Percentiles rank a stretch among this genome's conserved stretches.
phyloP scores from a whole-genome alignment of 2,113 vertebrate species.

The Aythya baeri region DNA sequence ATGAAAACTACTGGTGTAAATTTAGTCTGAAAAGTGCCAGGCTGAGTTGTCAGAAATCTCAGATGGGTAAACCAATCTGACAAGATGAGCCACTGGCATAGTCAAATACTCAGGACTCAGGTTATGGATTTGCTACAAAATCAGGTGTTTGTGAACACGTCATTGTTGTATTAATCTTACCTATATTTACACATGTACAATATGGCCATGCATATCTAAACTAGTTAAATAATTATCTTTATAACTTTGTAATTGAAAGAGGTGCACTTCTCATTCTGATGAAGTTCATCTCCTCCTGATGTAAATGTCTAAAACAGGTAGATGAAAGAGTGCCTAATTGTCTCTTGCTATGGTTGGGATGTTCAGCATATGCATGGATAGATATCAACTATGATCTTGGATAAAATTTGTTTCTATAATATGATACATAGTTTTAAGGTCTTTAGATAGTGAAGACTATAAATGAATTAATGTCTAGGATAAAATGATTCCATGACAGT shows the following conservation, averaged over 20 bases:
- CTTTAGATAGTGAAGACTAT: not conserved
- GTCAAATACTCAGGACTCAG: not conserved
- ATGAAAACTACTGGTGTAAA: not conserved
- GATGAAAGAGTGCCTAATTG: not conserved
- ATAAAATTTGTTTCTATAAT: not conserved
- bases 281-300: not conserved
- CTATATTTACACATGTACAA: not conserved
- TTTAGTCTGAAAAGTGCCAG: not conserved
- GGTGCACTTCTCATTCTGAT: not conserved
- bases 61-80: not conserved
- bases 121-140: not conserved
- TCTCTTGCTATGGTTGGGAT: not conserved
- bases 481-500: too few species aligned
- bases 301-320: not conserved
- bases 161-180: not conserved
- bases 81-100: not conserved
- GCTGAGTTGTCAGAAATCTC: not conserved
- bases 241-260: not conserved
- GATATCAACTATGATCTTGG: not conserved
- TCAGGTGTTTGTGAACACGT: not conserved
- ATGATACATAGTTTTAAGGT: not conserved
- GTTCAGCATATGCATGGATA: not conserved
- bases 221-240: not conserved
- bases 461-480: not conserved
- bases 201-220: not conserved